Evolutionary conservation across 2,113 vertebrate species (phyloP).

Genomic region (Aptenodytes forsteri): DNA sequence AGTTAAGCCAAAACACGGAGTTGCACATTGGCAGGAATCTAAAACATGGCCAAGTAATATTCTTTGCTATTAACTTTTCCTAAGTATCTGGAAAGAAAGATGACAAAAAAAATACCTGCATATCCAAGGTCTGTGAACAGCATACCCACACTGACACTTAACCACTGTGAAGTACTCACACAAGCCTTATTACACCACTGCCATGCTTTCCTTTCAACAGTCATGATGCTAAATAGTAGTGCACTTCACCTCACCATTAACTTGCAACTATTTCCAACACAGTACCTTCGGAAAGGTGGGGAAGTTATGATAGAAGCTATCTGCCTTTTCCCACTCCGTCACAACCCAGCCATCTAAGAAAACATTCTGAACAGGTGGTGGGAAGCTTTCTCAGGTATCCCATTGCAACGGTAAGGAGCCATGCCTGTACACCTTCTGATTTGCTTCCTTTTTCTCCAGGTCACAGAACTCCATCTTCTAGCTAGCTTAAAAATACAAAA

Average conservation of each 20-base stretch:
- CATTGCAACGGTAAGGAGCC: not conserved
- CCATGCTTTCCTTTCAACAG: not conserved
- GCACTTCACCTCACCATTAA: not conserved
- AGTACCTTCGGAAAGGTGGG: not conserved
- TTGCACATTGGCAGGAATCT: not conserved
- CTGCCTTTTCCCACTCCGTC: not conserved
- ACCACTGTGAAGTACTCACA: not conserved
- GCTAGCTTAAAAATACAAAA: not conserved
- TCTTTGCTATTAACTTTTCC: not conserved
- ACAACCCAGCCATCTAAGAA: not conserved
- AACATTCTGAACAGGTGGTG: accelerated
- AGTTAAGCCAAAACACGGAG: not conserved
- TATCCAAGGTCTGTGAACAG: not conserved
- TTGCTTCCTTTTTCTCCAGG: not conserved
- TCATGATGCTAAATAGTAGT: not conserved
- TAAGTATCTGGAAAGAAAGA: not conserved
- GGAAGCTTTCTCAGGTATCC: not conserved
- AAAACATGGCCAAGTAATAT: not conserved
- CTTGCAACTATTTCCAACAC: not conserved
- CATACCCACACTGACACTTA: not conserved
- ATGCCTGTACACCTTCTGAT: not conserved
- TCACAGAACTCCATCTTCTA: not conserved
- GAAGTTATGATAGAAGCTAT: accelerated
- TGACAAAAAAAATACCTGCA: not conserved
- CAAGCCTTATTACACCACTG: not conserved